Evolutionary conservation across 2,888 invertebrate genomes (phyloP).

Genomic region (Cheilosia grossa): DNA sequence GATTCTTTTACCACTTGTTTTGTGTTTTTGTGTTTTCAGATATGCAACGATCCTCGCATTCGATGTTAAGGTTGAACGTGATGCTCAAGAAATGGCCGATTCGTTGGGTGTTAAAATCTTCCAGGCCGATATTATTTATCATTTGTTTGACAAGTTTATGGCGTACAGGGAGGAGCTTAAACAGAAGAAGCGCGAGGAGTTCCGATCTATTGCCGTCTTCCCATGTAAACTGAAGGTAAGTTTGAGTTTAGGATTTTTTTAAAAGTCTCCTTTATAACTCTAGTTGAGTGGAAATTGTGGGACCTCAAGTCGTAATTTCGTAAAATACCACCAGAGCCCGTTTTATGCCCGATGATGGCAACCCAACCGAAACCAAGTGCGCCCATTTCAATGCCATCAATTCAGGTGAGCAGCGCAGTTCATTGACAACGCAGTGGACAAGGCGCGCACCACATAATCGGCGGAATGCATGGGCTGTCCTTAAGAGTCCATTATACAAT

Average conservation of each 20-base stretch:
- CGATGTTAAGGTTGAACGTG: constrained; percentile 98
- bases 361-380: not conserved
- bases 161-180: constrained; percentile 95
- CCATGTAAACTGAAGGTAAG: constrained; percentile 96
- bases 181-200: constrained; percentile 95
- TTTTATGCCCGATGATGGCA: too few species aligned
- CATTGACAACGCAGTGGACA: constrained; percentile 39
- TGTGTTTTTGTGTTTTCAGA: constrained; percentile 83
- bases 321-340: too few species aligned
- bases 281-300: too few species aligned
- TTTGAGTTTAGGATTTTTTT: not conserved
- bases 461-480: constrained; percentile 43
- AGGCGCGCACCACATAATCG: constrained; percentile 32
- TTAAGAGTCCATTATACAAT: constrained; percentile 55
- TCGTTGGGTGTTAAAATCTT: constrained; percentile 97
- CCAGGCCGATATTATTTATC: constrained; percentile 99
- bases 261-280: too few species aligned
- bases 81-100: constrained; percentile 99
- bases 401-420: constrained; percentile 21
- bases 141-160: constrained; percentile 98
- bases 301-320: too few species aligned
- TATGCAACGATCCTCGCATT: constrained; percentile 99
- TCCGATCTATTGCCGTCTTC: constrained; percentile 98
- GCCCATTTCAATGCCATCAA: constrained; percentile 21
- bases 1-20: not conserved